phyloP scores from a whole-genome alignment of 2,888 invertebrate species.

The Hoplodrina blanda region DNA sequence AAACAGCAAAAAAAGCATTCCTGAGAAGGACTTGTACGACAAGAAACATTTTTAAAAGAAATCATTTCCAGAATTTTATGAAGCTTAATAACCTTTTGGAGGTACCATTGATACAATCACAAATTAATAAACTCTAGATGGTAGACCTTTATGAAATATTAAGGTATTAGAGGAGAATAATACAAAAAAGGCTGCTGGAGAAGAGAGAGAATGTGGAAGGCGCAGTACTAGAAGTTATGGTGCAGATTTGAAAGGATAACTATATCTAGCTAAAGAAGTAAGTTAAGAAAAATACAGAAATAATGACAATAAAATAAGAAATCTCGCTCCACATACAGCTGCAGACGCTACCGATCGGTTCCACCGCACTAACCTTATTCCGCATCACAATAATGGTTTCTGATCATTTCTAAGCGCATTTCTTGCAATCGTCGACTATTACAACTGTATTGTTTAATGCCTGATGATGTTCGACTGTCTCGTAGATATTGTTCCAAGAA shows the following conservation, averaged over 20 bases:
- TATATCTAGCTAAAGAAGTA: not conserved
- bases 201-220: not conserved
- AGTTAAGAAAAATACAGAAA: not conserved
- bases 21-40: too few relatives aligned
- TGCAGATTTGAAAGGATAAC: not conserved
- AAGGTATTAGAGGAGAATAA: not conserved
- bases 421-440: conserved; percentile 74
- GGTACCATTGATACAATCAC: too few relatives aligned
- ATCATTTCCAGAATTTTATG: too few relatives aligned
- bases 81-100: not conserved
- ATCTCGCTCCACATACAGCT: conserved; percentile 72
- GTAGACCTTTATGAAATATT: not conserved
- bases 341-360: conserved; percentile 83
- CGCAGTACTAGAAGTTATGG: not conserved
- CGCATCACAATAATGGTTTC: conserved; percentile 86
- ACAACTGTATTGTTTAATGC: conserved; percentile 65
- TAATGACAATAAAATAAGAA: not conserved
- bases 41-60: too few relatives aligned
- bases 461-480: conserved; percentile 63
- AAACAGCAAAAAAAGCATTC: too few relatives aligned
- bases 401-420: conserved; percentile 85
- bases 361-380: conserved; percentile 86
- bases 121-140: not conserved
- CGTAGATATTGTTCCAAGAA: conserved; percentile 61
- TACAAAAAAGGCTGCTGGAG: too few relatives aligned